phyloP scores from a whole-genome alignment of 1,140 invertebrate species.

The Drosophila nikananu region DNA sequence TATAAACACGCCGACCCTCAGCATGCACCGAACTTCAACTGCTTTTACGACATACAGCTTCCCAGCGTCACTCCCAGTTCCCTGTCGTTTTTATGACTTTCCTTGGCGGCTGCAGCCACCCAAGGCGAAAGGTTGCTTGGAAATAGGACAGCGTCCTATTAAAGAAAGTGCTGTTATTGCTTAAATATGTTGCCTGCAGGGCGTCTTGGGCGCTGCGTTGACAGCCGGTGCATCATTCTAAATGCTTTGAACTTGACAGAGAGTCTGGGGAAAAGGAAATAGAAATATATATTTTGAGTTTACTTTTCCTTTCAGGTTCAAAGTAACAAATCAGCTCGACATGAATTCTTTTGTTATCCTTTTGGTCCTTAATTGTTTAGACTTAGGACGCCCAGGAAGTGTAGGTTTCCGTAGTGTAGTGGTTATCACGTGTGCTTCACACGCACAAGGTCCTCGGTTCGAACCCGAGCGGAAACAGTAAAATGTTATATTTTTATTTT shows the following conservation, averaged over 20 bases:
- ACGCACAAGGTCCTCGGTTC: slow-evolving; percentile 89
- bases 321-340: no score
- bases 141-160: slow-evolving; percentile 31
- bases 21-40: slow-evolving; percentile 59
- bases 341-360: background rate
- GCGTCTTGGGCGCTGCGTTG: slow-evolving; percentile 16
- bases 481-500: background rate
- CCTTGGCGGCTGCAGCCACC: slow-evolving; percentile 46
- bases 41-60: slow-evolving; percentile 59
- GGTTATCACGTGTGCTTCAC: slow-evolving; percentile 89
- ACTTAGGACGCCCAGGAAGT: fast-evolving
- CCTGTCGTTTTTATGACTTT: slow-evolving; percentile 58
- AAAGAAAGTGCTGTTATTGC: slow-evolving; percentile 42
- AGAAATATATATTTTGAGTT: background rate
- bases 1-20: slow-evolving; percentile 71
- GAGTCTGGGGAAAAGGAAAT: slow-evolving; percentile 1
- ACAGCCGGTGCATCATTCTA: slow-evolving; percentile 16
- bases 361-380: background rate
- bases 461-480: slow-evolving; percentile 88
- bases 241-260: slow-evolving; percentile 48
- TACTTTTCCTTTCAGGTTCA: background rate
- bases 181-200: slow-evolving; percentile 22
- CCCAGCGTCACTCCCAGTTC: slow-evolving; percentile 42
- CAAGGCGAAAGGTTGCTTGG: slow-evolving; percentile 31
- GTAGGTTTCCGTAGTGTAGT: slow-evolving; percentile 87